Base-by-base conservation (phyloP, 2,888 invertebrate genomes). In the Eubasilissa splendida region DNA sequence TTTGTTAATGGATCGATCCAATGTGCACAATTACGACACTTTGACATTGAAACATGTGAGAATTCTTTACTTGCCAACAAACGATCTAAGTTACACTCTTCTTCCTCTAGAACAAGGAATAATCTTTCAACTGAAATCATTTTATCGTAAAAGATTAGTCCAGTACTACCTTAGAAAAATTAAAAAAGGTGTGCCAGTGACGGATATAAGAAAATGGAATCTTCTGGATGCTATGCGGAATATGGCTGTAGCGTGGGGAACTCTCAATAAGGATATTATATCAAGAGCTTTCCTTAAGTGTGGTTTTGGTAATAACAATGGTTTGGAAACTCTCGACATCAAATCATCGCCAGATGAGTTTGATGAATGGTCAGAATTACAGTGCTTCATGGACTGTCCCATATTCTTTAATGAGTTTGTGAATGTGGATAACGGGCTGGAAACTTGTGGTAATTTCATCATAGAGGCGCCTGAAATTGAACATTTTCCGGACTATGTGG, bases 291-390 rank as follows among this genome's bases (percentile, higher is more conserved):
- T 77, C 42, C 22, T 58, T 7, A 70, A 56, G n/a, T 68, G 70
- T 31, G 77, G 77, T 10, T 42, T 77, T n/a, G 54, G 63, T 12
- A 42, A 42, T 33, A 14, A 31, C 4, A 22, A 53, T 11, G 31
- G 54, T 33, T 22, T 31, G 11, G 71, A 71, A 4, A 58, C 11
- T 58, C 3, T 74, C 10, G 74, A 58, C 3, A 74, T 74, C 42
- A 74, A 74, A 59, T 14, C 42, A 7, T 22, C 33, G 11, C 14
- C 58, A 4, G 77, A 70, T 9, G 70, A 77, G 31, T 63, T 77
- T 59, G 77, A 77, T 7, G 77, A 77, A 52, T 77, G 77, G 77
- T 59, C 70, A 14, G 77, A 77, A 22, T n/a, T 77, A n/a, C 68
- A 58, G 58, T 77, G 77, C 58, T 77, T 77, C 68, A 68, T 77